Evolutionary conservation across 2,113 vertebrate genomes (phyloP).

Genomic region (Pollimyrus isidori): DNA sequence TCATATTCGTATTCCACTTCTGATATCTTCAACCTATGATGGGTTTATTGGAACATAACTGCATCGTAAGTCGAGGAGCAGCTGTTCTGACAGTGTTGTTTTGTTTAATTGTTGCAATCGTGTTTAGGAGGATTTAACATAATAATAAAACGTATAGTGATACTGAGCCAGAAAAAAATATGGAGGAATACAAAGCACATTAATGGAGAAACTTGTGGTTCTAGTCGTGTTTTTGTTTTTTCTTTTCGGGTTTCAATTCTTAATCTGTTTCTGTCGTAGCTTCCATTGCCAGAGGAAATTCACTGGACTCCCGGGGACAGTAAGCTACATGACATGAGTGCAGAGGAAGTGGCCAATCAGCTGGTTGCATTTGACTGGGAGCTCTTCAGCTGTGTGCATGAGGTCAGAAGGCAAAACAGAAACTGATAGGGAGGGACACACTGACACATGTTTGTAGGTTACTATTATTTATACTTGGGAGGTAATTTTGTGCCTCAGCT

Average conservation of each 20-base stretch:
- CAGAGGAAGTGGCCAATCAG: conserved; percentile 86
- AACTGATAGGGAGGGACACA: not conserved
- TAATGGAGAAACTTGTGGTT: not conserved
- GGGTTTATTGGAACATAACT: not conserved
- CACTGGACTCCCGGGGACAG: conserved; percentile 86
- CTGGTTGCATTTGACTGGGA: conserved; percentile 93
- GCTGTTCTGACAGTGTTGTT: not conserved
- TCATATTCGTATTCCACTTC: not conserved
- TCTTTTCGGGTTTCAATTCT: accelerated
- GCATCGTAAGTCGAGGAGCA: not conserved
- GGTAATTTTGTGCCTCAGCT: not conserved
- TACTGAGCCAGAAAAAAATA: not conserved
- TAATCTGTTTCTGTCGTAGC: conserved; percentile 47
- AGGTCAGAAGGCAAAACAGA: conserved; percentile 56
- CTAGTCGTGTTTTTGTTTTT: not conserved
- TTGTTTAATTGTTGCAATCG: not conserved
- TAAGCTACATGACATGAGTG: conserved; percentile 87
- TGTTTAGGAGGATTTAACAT: not conserved
- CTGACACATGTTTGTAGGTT: not conserved
- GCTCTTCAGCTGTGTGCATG: conserved; percentile 90
- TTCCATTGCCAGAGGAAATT: conserved; percentile 87
- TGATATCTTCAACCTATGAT: not conserved
- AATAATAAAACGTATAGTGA: not conserved
- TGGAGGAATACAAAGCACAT: not conserved
- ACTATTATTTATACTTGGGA: not conserved